Percentiles rank a stretch among this genome's conserved stretches.
These are phyloP conservation scores for Lobophora halterata DNA, from an alignment of 2,888 invertebrate species.

Conservation along the genomic window DNA sequence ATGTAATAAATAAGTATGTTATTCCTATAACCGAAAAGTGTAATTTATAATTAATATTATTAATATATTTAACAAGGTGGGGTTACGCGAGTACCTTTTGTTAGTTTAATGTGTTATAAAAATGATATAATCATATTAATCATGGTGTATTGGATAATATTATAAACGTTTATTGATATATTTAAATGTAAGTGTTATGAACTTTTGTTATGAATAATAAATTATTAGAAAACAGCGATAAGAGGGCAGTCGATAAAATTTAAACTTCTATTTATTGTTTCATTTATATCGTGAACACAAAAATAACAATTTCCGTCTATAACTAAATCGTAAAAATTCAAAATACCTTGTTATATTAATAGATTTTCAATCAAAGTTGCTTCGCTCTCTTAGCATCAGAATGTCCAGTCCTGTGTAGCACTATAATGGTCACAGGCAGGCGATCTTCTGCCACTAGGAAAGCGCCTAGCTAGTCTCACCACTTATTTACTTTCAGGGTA, in stretches of 20 bases:
- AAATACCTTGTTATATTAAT: too few relatives aligned
- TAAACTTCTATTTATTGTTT: slow-evolving; percentile 32
- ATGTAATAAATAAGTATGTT: slow-evolving; percentile 50
- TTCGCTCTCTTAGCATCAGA: too few relatives aligned
- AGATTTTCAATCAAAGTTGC: too few relatives aligned
- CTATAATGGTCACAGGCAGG: too few relatives aligned
- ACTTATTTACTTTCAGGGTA: too few relatives aligned
- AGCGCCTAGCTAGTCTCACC: too few relatives aligned
- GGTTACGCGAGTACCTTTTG: slow-evolving; percentile 79
- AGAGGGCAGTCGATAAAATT: slow-evolving; percentile 37
- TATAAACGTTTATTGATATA: slow-evolving; percentile 5
- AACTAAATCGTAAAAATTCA: too few relatives aligned
- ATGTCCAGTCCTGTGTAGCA: too few relatives aligned
- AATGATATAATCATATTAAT: slow-evolving; percentile 41
- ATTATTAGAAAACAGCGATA: slow-evolving; percentile 18
- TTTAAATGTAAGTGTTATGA: slow-evolving; percentile 8
- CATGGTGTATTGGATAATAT: slow-evolving; percentile 29
- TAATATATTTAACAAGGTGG: slow-evolving; percentile 49
- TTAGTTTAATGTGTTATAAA: slow-evolving; percentile 46
- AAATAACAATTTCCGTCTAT: not conserved
- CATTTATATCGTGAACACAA: too few relatives aligned
- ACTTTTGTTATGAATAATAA: slow-evolving; percentile 9
- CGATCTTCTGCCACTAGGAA: too few relatives aligned
- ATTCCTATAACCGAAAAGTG: slow-evolving; percentile 37
- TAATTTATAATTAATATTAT: slow-evolving; percentile 38